Evolutionary conservation across 1,140 invertebrate genomes (phyloP), one percentile per base, ranked within the genome.

Genomic region (Platyura marginata): DNA sequence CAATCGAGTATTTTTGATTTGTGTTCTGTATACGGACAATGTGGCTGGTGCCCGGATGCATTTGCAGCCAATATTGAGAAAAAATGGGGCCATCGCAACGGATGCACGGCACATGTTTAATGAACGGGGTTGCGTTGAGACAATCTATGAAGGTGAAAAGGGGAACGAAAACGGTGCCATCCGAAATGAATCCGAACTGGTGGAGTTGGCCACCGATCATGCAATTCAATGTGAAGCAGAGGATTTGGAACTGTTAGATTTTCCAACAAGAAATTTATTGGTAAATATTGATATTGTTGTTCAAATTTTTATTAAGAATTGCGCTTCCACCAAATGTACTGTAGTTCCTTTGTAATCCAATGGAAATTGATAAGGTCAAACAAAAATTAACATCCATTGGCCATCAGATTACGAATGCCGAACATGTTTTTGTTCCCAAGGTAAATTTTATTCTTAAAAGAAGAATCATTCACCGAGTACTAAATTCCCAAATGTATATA

Each of bases 161-260:
- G 40, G 35, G 2, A 15, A 19, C 16, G 46, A 46, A 41, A 51
- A 49, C 5, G 23, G 46, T 2, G 46, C 46, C n/a, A 38, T 45
- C 1, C 33, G 38, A 23, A 21, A 42, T 10, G 45, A 48, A 2
- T 44, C 53, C 13, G 57, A 49, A 40, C 33, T 64, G 15, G 51
- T 73, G 21, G 71, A 78, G 48, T 50, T 54, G 32, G 71, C 68
- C 11, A 68, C 66, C 9, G 73, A 77, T 21, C 65, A 75, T 63
- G 77, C 75, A 0, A 77, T 79, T 46, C 58, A 65, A 45, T 51
- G 60, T 33, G 71, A 69, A 3, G 74, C 75, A 2, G 71, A 77
- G 52, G 75, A 79, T 41, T 71, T 77, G 2, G 57, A 65, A 56
- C 25, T 68, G 29, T 47, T 68, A 19, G 53, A 68, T 9, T 50